Percentiles rank a stretch among this genome's conserved stretches.
phyloP scores from a whole-genome alignment of 2,888 invertebrate genomes.

The Thera obeliscata region DNA sequence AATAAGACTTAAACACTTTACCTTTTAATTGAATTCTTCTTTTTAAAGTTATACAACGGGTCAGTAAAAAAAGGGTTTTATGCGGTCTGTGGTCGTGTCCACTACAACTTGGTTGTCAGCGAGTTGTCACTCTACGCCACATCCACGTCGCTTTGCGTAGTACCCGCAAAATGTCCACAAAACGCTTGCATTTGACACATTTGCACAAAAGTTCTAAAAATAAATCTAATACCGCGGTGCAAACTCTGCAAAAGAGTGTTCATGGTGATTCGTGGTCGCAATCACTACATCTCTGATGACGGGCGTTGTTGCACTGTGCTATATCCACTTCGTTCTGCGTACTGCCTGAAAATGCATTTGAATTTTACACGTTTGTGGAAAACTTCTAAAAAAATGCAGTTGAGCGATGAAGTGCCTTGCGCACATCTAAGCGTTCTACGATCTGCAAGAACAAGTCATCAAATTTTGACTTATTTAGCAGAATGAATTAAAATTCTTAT shows the following conservation, averaged over 20 bases:
- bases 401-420: neutral
- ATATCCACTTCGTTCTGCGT: conserved; percentile 7
- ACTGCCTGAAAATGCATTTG: conserved; percentile 8
- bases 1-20: too few species aligned
- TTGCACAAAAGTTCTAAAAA: conserved; percentile 11
- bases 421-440: too few species aligned
- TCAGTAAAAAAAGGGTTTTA: neutral
- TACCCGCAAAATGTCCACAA: neutral
- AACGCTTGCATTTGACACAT: neutral
- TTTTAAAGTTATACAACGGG: neutral
- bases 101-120: neutral
- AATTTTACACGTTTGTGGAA: conserved; percentile 7
- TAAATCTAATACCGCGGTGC: conserved; percentile 32
- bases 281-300: conserved; percentile 32
- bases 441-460: too few species aligned
- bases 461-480: too few species aligned
- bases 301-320: conserved; percentile 33
- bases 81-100: neutral
- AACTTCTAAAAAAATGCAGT: neutral
- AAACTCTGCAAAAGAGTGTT: conserved; percentile 21
- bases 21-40: too few species aligned
- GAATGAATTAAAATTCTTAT: too few species aligned
- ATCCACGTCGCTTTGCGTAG: conserved; percentile 1
- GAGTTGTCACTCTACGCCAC: conserved; percentile 5
- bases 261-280: conserved; percentile 28